Evolutionary conservation across 2,888 invertebrate species (phyloP).

Genomic region (Papilio gigon): DNA sequence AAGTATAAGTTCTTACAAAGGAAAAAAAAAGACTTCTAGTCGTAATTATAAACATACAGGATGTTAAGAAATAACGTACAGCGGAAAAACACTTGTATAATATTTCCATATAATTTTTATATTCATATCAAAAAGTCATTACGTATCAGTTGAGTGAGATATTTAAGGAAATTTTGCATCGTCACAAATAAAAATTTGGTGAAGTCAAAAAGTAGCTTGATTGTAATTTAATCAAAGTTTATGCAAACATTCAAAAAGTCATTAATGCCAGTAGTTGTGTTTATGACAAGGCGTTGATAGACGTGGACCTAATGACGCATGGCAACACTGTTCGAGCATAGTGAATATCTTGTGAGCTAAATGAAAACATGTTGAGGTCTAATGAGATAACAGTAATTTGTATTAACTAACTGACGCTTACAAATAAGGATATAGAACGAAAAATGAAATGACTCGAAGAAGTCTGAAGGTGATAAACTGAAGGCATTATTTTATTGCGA

Average conservation of each 20-base stretch:
- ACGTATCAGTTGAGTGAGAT: too few relatives aligned
- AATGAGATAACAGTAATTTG: slow-evolving; percentile 11
- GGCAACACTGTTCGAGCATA: background rate
- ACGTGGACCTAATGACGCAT: slow-evolving; percentile 2
- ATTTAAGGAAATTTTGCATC: background rate
- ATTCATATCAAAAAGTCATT: too few relatives aligned
- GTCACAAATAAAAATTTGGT: background rate
- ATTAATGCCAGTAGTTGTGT: slow-evolving; percentile 5
- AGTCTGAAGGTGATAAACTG: background rate
- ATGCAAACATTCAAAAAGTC: background rate
- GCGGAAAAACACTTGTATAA: background rate
- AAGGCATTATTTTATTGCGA: background rate
- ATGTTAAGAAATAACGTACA: background rate
- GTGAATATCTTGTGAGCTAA: background rate
- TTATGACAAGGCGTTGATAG: slow-evolving; percentile 20
- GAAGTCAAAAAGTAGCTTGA: background rate
- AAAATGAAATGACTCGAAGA: background rate
- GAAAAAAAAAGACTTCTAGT: background rate
- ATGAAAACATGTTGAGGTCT: background rate
- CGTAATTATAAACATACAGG: background rate
- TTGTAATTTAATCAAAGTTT: slow-evolving; percentile 8
- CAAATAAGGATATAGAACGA: background rate
- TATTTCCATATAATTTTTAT: background rate
- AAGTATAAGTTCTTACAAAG: too few relatives aligned
- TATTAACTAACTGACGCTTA: background rate